phyloP scores from a whole-genome alignment of 1,140 invertebrate species.

The Drosophila burlai region DNA sequence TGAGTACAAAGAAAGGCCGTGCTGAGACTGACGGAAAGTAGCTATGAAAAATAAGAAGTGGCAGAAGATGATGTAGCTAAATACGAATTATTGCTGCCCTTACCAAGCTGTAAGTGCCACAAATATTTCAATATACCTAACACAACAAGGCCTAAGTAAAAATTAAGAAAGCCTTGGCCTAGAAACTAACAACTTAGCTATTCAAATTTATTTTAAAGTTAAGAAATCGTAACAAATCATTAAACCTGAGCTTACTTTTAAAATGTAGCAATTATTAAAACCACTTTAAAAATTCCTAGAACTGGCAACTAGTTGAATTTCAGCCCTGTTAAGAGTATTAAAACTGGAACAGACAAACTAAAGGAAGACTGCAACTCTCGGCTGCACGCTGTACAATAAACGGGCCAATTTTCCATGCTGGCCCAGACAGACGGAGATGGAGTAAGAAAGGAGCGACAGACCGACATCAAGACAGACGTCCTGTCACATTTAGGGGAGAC shows the following conservation, averaged over 20 bases:
- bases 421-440: constrained; percentile 36
- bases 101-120: neutral
- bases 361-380: constrained; percentile 9
- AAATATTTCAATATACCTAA: too few relatives aligned
- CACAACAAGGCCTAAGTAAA: neutral
- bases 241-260: neutral
- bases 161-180: neutral
- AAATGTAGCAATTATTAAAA: neutral
- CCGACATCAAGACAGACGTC: constrained; percentile 35
- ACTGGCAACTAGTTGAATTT: neutral
- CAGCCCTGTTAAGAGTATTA: constrained; percentile 5
- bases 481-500: constrained; percentile 66
- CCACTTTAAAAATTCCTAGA: neutral
- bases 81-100: constrained; percentile 6
- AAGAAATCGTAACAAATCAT: neutral
- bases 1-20: constrained; percentile 38
- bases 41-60: constrained; percentile 10
- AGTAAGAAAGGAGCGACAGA: constrained; percentile 27
- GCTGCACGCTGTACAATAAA: constrained; percentile 16
- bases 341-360: neutral
- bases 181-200: neutral
- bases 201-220: neutral
- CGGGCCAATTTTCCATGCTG: constrained; percentile 53
- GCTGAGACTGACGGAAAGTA: constrained; percentile 31
- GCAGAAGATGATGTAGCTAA: neutral